Conservation (phyloP, 1,140 invertebrate species). For the Ceratina australensis region DNA sequence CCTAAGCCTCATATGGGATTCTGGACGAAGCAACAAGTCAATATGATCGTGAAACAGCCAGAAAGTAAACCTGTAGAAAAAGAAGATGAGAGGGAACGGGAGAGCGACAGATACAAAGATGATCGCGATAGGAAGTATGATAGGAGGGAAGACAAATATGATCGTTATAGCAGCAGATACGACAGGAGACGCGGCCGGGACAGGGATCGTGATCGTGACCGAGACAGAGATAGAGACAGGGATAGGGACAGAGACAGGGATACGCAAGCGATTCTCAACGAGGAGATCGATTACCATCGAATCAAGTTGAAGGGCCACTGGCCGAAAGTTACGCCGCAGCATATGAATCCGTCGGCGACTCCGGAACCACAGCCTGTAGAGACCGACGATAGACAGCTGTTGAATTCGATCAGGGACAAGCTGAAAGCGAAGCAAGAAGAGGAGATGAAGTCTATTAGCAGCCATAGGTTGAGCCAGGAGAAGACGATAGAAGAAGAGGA, state of each 20-base stretch:
- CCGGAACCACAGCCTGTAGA: slow-evolving; percentile 53
- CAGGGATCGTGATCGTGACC: slow-evolving; percentile 67
- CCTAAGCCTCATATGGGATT: slow-evolving; percentile 79
- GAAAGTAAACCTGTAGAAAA: slow-evolving; percentile 66
- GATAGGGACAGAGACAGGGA: slow-evolving; percentile 65
- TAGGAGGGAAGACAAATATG: slow-evolving; percentile 76
- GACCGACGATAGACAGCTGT: slow-evolving; percentile 68
- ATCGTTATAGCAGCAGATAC: slow-evolving; percentile 73
- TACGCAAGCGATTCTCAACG: slow-evolving; percentile 77
- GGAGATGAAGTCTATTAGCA: slow-evolving; percentile 71
- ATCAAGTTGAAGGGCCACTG: slow-evolving; percentile 67
- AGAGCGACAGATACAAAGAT: slow-evolving; percentile 69
- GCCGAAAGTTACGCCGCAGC: slow-evolving; percentile 55
- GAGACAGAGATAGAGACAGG: slow-evolving; percentile 69
- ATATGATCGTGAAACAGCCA: slow-evolving; percentile 73
- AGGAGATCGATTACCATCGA: slow-evolving; percentile 75
- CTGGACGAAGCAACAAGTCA: slow-evolving; percentile 78
- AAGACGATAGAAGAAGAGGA: slow-evolving; percentile 35
- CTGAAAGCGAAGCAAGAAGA: slow-evolving; percentile 78
- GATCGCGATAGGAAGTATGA: slow-evolving; percentile 73
- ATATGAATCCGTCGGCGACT: slow-evolving; percentile 56
- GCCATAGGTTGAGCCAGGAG: slow-evolving; percentile 46
- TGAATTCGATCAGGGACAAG: slow-evolving; percentile 76
- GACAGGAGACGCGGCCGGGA: slow-evolving; percentile 74
- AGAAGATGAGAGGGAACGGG: slow-evolving; percentile 63